Evolutionary conservation across 2,797 vertebrate genomes (phyloP), one percentile per base, ranked within the genome.

Genomic region (Columba guinea): DNA sequence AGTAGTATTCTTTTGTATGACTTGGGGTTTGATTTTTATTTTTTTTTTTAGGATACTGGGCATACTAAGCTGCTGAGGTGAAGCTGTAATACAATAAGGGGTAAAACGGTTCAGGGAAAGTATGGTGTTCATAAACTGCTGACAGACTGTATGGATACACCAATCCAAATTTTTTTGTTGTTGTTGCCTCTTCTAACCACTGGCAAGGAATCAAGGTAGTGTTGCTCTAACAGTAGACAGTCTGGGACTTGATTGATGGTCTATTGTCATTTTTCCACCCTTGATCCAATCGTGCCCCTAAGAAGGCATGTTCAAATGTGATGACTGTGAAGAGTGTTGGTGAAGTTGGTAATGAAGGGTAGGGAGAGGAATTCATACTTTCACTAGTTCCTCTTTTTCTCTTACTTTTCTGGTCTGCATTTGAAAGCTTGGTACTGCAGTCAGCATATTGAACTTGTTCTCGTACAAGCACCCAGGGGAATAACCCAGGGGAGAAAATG

Each of bases 61-160:
- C 78, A 91, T 96, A 94, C 75, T 83, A 97, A 96, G 58, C 53
- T 75, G 51, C 48, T 65, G 80, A 19, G 15, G 32, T 62, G 44
- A 86, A 83, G 13, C 5, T 73, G 76, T 91, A 95, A 94, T 90
- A 94, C 70, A 95, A 92, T 91, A 90, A 37, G 53, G 69, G 44
- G 56, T 68, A 89, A 95, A 86, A 85, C 70, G 37, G 26, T 94
- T 95, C 53, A 78, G 84, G 49, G 75, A 90, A 94, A 95, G 7
- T 60, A 53, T 73, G 67, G 41, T 81, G 58, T 89, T 96, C 93
- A 48, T 86, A 89, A 93, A 91, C 80, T 84, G 63, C 88, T 55
- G 91, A 97, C 90, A 96, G 82, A 80, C 65, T 80, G 71, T 70
- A 56, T 15, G 9, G 79, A 92, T 62, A 94, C 83, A 41, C 18